Percentiles rank a stretch among this genome's conserved stretches.
Evolutionary conservation across 2,888 invertebrate species (phyloP).

Genomic region (Cosmia trapezina): DNA sequence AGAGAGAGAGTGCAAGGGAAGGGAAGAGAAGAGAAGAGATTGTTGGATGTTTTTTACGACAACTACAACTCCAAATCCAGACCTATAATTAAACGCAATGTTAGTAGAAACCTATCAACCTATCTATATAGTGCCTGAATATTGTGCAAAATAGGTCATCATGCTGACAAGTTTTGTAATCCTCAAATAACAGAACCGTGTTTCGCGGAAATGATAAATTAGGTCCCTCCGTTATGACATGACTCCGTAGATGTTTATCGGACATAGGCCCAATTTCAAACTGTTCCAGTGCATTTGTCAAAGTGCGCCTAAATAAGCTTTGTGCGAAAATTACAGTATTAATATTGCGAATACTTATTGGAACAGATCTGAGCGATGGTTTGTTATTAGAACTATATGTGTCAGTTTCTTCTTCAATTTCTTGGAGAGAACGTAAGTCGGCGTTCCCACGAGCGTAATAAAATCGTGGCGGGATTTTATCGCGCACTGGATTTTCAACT

Average conservation of each 20-base stretch:
- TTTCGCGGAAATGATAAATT: constrained; percentile 35
- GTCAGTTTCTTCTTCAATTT: neutral
- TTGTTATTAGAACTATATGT: neutral
- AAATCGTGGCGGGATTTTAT: no score
- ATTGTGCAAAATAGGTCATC: constrained; percentile 37
- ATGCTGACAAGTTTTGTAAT: constrained; percentile 31
- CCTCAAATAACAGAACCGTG: constrained; percentile 26
- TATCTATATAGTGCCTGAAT: neutral
- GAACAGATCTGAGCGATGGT: neutral
- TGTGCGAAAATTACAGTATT: neutral
- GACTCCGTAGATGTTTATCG: neutral
- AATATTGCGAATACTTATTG: neutral
- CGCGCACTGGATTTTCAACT: no score
- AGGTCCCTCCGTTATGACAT: constrained; percentile 4
- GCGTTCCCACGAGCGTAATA: no score
- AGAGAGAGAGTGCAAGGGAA: no score
- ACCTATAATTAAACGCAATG: no score
- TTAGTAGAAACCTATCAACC: neutral
- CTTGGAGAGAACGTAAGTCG: no score
- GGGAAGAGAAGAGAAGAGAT: no score
- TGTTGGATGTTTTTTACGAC: neutral
- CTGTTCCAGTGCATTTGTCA: constrained; percentile 4
- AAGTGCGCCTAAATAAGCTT: neutral
- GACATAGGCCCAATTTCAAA: constrained; percentile 12
- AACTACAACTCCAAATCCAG: neutral